Evolutionary conservation across 2,888 invertebrate genomes (phyloP), one percentile per base, ranked within the genome.

Genomic region (Leucophora obtusa): DNA sequence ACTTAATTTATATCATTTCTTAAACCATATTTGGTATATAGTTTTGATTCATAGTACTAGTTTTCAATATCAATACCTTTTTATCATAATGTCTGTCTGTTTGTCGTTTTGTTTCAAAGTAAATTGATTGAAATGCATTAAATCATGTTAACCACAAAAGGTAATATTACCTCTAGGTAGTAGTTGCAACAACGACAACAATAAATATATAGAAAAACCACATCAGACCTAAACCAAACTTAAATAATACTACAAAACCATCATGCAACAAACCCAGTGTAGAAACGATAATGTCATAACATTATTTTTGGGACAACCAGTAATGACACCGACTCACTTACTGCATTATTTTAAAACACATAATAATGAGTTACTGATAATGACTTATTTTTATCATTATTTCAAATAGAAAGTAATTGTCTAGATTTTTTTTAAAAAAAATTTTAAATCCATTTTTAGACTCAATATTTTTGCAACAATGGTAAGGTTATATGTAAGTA

Each of bases 41-140:
- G 66, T 24, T 54, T 59, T 56, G 47, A 66, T 60, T 54, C 60
- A 66, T 72, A 54, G 17, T 33, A 65, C 66, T 21, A 50, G 50
- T 71, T 78, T 72, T 60, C 2, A 11, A 72, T 47, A 65, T 53
- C 54, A 66, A 35, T 47, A n/a, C 14, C n/a, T n/a, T 47, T 2
- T 6, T 4, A 47, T 47, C 28, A 33, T 53, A 74, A 60, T 38
- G 43, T 74, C 43, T 50, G 18, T 33, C 24, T 47, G 2, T 33
- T 17, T 35, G 11, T 38, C 21, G 11, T 63, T 24, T 65, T 58
- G 66, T 74, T 60, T 15, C 10, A 33, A 71, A 66, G 53, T 54
- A 54, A 78, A 77, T 77, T 77, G 77, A 77, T 77, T 77, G 77
- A 77, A 77, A 78, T 78, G 66, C 77, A 66, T 78, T 78, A 72